Percentiles rank a stretch among this genome's conserved stretches.
Evolutionary conservation across 2,888 invertebrate species (phyloP).

Genomic region (Pogonocherus hispidulus): DNA sequence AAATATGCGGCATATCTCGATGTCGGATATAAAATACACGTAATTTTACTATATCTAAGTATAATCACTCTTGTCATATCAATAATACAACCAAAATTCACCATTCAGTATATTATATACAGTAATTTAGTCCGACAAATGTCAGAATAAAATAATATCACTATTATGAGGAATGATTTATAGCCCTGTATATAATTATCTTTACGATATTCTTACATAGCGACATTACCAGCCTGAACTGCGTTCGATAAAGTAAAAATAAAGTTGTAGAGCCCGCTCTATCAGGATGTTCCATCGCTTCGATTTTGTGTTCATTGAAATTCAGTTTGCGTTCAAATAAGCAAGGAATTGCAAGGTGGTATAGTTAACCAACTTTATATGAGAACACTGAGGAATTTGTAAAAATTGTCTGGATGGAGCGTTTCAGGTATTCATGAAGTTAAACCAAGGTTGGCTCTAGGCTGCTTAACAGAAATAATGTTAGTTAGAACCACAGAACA

Average conservation of each 20-base stretch:
- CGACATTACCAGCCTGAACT: too few species aligned
- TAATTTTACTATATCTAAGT: too few species aligned
- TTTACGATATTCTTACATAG: too few species aligned
- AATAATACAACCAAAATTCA: background rate
- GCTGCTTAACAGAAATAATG: background rate
- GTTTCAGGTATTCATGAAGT: conserved; percentile 24
- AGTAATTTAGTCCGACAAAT: conserved; percentile 20
- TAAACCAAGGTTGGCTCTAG: background rate
- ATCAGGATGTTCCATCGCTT: conserved; percentile 37
- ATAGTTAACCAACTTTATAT: conserved; percentile 30
- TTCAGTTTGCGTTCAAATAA: conserved; percentile 28
- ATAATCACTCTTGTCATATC: too few species aligned
- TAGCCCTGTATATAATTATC: conserved; percentile 36
- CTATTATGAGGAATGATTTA: conserved; percentile 25
- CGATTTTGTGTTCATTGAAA: conserved; percentile 42
- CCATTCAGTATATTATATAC: background rate
- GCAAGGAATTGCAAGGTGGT: conserved; percentile 34
- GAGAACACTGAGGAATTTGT: conserved; percentile 27
- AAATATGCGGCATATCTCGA: too few species aligned
- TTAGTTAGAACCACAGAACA: too few species aligned
- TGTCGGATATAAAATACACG: too few species aligned
- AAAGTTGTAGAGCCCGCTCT: conserved; percentile 39
- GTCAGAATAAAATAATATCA: conserved; percentile 6
- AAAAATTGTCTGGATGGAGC: conserved; percentile 35
- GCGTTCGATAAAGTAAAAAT: conserved; percentile 41